Percentiles rank a stretch among this genome's conserved stretches.
phyloP scores from a whole-genome alignment of 2,797 vertebrate genomes.

The Melanogrammus aeglefinus region DNA sequence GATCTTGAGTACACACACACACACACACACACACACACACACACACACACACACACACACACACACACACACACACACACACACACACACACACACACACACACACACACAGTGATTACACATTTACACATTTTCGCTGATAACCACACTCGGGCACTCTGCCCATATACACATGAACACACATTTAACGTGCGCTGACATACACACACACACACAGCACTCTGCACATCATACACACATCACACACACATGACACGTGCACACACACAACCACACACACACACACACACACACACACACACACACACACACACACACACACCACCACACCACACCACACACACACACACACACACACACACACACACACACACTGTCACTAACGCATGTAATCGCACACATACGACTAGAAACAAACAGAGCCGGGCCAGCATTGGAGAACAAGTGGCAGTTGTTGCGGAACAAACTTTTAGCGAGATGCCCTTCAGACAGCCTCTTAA shows the following conservation, averaged over 20 bases:
- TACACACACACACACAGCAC: slow-evolving; percentile 29
- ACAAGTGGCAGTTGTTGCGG: not conserved
- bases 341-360: slow-evolving; percentile 13
- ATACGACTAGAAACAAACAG: not conserved
- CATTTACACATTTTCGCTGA: slow-evolving; percentile 20
- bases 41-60: slow-evolving; percentile 28
- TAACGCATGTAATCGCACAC: too few relatives aligned
- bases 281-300: slow-evolving; percentile 27
- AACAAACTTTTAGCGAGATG: not conserved
- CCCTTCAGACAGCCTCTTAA: not conserved
- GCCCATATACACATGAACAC: not conserved
- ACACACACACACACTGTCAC: not conserved
- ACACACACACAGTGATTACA: slow-evolving; percentile 16
- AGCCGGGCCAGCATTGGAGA: not conserved
- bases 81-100: slow-evolving; percentile 22
- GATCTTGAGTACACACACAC: slow-evolving; percentile 17
- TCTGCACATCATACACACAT: too few relatives aligned
- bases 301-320: slow-evolving; percentile 25
- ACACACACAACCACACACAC: slow-evolving; percentile 23
- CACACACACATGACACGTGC: slow-evolving; percentile 24
- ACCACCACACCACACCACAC: slow-evolving; percentile 27
- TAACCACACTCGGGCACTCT: slow-evolving; percentile 16
- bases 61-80: slow-evolving; percentile 16
- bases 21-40: not conserved
- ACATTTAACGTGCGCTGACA: too few relatives aligned